Evolutionary conservation across 2,797 vertebrate species (phyloP), one percentile per base, ranked within the genome.

Genomic region (Passerculus sandwichensis): DNA sequence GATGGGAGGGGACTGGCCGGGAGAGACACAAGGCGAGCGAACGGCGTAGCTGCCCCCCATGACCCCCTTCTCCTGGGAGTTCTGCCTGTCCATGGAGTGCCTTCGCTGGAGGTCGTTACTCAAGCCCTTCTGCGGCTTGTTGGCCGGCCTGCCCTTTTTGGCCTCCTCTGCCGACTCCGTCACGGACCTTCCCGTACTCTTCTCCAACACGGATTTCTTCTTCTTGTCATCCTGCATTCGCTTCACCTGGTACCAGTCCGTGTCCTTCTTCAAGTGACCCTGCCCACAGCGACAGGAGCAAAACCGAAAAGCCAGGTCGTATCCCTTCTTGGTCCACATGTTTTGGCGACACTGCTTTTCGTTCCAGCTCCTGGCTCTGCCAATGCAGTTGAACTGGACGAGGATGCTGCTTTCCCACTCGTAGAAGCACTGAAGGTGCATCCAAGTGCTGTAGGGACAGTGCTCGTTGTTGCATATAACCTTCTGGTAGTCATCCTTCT

Each of bases 241-340:
- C 69, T 98, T 99, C 86, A 99, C 99, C 97, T 99, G 99, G 92
- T 99, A 99, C 99, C 99, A 99, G 98, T 99, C 99, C 0, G 99
- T 99, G 98, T 99, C 99, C 92, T 99, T 99, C 97, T 99, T 99
- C 16, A 99, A 96, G 95, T 99, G 99, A 36, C 99, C 99, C 96
- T 99, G 99, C 16, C 99, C 99, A 4, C 99, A 99, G 51, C 99
- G 99, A 96, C 99, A 99, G 61, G 99, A 99, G 96, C 99, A 99
- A 97, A 99, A 99, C 75, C 99, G 98, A 96, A 99, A 99, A 94
- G 99, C 99, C 95, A 99, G 96, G 97, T 99, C 99, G 1, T 99
- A 99, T 78, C 99, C 99, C 95, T 99, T 99, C 98, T 99, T 99
- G 80, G 99, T 99, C 99, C 99, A 99, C 99, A 99, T 99, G 97